Base-by-base conservation (phyloP, 2,113 vertebrate species). In the Hyla sarda region DNA sequence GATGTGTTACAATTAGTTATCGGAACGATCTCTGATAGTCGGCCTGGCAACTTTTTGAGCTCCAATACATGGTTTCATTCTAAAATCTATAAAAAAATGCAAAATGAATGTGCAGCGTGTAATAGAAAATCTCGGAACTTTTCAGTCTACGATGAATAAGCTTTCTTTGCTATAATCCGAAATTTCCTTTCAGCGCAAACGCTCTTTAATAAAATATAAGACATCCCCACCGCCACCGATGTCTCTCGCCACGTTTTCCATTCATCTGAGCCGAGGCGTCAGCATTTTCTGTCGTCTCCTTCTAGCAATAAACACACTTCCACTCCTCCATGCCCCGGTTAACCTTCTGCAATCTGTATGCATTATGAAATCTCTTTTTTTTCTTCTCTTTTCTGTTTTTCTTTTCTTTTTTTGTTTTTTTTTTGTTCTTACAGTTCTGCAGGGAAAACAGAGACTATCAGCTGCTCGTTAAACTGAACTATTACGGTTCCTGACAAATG, bases 401-500 rank as follows among this genome's bases (percentile, higher is more conserved):
- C 1, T 76, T 28, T 19, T 87, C n/a, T 25, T 32, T 10, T 37
- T 50, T 48, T 16, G 0, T 50, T n/a, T 58, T 23, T 12, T 1
- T 76, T 28, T 19, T 87, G 81, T 82, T 37, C 81, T 34, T 37
- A 58, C 50, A 47, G 72, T 19, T 41, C 76, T 73, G 62, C 48
- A 47, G 45, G 74, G 74, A 75, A 54, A 72, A 73, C 54, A 60
- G 73, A 37, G 69, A 78, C 72, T 45, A 32, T 74, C 21, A 58
- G 71, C 48, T 9, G 28, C 21, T 60, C 82, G 10, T 28, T 32
- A 60, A 32, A 47, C 7, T 2, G 17, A 85, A 75, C 62, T 80
- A 41, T 88, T 82, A 83, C 30, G 25, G 37, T 28, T 84, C 21
- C 87, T 80, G 60, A 74, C 83, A 85, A 85, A 74, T 82, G 77